These are phyloP conservation scores for Ciconia stormi DNA, from an alignment of 2,113 vertebrate species.

Conservation along the genomic window DNA sequence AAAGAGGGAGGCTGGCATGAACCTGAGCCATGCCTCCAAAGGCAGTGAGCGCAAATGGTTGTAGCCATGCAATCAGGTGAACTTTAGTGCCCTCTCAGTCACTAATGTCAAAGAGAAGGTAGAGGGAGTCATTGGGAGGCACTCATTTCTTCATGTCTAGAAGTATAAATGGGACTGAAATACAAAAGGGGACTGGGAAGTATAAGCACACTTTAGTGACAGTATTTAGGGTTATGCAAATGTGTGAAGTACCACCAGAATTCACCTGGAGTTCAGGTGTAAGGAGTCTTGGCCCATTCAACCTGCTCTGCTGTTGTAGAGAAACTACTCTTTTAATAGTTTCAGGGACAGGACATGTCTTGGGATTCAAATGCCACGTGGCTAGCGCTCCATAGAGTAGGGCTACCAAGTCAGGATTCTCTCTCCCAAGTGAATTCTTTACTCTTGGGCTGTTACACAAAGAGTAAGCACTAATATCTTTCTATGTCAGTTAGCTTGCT, in stretches of 20 bases:
- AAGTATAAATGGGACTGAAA: background rate
- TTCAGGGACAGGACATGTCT: background rate
- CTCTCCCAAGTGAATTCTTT: background rate
- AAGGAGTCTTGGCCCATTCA: background rate
- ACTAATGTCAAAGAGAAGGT: background rate
- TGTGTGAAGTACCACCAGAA: background rate
- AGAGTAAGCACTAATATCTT: background rate
- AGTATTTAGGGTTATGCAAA: background rate
- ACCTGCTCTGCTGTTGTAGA: background rate
- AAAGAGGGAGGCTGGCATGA: background rate
- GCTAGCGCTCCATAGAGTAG: background rate
- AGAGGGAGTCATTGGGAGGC: background rate
- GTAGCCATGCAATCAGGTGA: background rate
- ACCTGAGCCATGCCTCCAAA: background rate
- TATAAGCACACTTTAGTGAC: background rate
- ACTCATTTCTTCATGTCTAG: background rate
- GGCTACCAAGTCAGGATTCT: background rate
- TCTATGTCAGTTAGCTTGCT: background rate
- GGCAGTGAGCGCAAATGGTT: background rate
- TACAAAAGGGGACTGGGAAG: background rate
- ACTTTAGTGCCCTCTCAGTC: background rate
- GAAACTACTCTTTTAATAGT: background rate
- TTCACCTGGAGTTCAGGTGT: background rate
- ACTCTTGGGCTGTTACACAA: background rate
- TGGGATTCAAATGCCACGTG: background rate